These are phyloP conservation scores for Odontocerum albicorne DNA, from an alignment of 2,888 invertebrate genomes.

Conservation along the genomic window DNA sequence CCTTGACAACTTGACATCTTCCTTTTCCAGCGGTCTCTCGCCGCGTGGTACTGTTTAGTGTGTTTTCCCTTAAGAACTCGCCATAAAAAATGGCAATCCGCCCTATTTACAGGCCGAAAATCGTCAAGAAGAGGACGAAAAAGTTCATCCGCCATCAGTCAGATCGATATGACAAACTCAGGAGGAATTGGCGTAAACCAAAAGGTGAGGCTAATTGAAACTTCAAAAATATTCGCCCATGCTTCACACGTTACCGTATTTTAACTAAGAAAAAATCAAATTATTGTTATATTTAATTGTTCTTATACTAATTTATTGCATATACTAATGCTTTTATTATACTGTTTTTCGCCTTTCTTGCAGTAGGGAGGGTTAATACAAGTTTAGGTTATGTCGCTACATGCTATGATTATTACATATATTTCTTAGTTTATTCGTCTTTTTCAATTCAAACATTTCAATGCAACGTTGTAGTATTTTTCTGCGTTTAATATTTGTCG, in stretches of 20 bases:
- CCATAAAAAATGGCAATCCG: conserved; percentile 77
- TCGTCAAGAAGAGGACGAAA: conserved; percentile 97
- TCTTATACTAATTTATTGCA: too few species aligned
- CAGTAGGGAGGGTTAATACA: too few species aligned
- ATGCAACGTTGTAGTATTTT: too few species aligned
- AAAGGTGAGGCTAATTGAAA: conserved; percentile 68
- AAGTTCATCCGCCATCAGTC: conserved; percentile 98
- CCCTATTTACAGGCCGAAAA: conserved; percentile 85
- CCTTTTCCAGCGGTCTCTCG: conserved; percentile 59
- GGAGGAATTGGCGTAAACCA: conserved; percentile 98
- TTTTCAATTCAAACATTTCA: too few species aligned
- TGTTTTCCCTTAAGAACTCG: not conserved
- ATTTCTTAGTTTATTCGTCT: too few species aligned
- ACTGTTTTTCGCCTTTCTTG: too few species aligned
- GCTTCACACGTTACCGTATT: conserved; percentile 3
- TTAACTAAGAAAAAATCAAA: too few species aligned
- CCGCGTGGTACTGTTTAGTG: conserved; percentile 51
- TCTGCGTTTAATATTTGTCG: too few species aligned
- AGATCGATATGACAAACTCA: conserved; percentile 95
- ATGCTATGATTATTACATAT: too few species aligned
- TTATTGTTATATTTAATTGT: too few species aligned
- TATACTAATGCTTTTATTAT: too few species aligned
- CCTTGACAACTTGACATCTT: conserved; percentile 39
- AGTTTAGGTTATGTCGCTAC: too few species aligned
- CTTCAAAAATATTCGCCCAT: not conserved